Conservation (phyloP, 1,140 invertebrate species). For the Euschistus heros region DNA sequence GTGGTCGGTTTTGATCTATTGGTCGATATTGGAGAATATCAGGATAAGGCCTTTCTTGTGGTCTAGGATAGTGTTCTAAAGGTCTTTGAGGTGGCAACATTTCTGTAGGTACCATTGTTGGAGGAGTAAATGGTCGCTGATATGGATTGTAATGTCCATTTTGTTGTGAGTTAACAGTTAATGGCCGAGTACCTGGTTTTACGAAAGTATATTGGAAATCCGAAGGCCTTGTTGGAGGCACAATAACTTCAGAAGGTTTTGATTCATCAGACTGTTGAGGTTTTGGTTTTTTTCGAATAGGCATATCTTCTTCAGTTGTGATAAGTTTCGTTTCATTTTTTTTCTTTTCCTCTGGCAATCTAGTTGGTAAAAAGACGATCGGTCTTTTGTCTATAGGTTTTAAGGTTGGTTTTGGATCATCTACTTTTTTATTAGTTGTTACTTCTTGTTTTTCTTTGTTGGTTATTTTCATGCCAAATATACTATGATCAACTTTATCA, state of each 20-base stretch:
- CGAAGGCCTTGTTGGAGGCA: not conserved
- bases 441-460: not conserved
- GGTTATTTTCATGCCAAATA: too few relatives aligned
- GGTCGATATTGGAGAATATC: not conserved
- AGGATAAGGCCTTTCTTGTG: constrained; percentile 8
- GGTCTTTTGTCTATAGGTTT: too few relatives aligned
- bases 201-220: not conserved
- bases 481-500: too few relatives aligned
- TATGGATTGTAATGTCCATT: constrained; percentile 1
- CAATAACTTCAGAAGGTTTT: constrained; percentile 6
- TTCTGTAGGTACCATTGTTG: not conserved
- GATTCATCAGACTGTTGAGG: not conserved
- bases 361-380: too few relatives aligned
- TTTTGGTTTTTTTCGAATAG: not conserved
- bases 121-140: not conserved
- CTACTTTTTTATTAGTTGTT: not conserved
- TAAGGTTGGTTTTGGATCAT: too few relatives aligned
- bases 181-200: not conserved
- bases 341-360: too few relatives aligned
- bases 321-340: too few relatives aligned
- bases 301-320: too few relatives aligned
- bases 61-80: constrained; percentile 1
- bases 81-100: constrained; percentile 9
- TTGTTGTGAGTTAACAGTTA: not conserved
- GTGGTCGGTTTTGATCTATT: not conserved